Percentiles rank a stretch among this genome's conserved stretches.
Conservation (phyloP, 2,797 vertebrate species). For the Neomorphus geoffroyi region DNA sequence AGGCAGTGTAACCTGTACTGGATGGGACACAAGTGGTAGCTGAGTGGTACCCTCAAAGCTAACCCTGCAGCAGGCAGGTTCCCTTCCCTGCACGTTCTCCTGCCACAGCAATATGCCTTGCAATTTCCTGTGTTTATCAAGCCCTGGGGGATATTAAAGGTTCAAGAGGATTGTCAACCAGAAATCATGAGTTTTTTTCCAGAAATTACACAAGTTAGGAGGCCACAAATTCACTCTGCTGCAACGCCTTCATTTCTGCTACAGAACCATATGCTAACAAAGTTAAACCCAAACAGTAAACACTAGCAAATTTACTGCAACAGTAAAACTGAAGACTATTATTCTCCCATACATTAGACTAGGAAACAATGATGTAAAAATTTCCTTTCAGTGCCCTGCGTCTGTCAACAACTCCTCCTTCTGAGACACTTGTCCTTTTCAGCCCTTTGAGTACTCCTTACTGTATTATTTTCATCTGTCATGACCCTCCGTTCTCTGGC, state of each 20-base stretch:
- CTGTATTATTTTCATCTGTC: not conserved
- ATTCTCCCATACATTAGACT: not conserved
- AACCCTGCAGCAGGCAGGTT: not conserved
- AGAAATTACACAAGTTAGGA: not conserved
- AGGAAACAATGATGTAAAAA: not conserved
- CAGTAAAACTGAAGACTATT: not conserved
- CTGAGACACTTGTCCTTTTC: not conserved
- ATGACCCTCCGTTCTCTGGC: not conserved
- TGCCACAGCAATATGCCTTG: not conserved
- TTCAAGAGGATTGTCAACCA: not conserved
- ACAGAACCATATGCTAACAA: not conserved
- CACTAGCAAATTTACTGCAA: not conserved
- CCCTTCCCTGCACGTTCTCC: not conserved
- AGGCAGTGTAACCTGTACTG: accelerated
- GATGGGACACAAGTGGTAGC: accelerated
- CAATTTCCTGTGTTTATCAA: conserved; percentile 44
- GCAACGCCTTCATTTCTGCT: not conserved
- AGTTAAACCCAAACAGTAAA: not conserved
- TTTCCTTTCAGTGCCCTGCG: not conserved
- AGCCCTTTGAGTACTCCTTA: not conserved
- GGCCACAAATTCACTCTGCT: not conserved
- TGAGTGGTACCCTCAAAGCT: not conserved
- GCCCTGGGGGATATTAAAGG: not conserved
- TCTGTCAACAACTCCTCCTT: not conserved
- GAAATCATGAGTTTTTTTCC: not conserved